Base-by-base conservation (phyloP, 2,888 invertebrate species). In the Myopa testacea region DNA sequence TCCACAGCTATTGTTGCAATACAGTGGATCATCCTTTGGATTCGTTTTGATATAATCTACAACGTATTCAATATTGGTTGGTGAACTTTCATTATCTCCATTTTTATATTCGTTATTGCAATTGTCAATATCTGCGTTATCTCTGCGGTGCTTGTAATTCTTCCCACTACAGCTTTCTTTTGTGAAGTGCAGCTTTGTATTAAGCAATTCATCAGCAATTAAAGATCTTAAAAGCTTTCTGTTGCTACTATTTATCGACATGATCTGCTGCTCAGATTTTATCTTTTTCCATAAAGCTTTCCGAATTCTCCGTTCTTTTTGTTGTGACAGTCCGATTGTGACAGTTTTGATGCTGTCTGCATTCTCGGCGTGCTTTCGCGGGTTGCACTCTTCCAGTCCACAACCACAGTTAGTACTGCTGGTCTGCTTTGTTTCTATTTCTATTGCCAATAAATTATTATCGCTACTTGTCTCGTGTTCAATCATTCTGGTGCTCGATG, bases 11-110 rank as follows among this genome's bases (percentile, higher is more conserved):
- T 60, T 73, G 37, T 37, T 74, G 37, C 62, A 74, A 37, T 73
- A 60, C 37, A 55, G 26, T 68, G 60, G 19, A 74, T 78, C 60
- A 37, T 62, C 62, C 16, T 52, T 62, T 40, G 34, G 26, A 40
- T 62, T 68, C 16, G 50, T 68, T 65, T 77, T 60, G 60, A 38
- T 73, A 38, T 77, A 63, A 34, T 63, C 65, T 19, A 16, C 55
- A 34, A 65, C 37, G 5, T 50, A 34, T 14, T 34, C 38, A 55
- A 65, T 65, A 52, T 52, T 65, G n/a, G 72, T 58, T 58, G 72
- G n/a, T 19, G 19, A 16, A 60, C 60, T 60, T n/a, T 74, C 65
- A 73, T 73, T 67, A 26, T 67, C 68, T 52, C 16, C 12, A 34
- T 7, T 74, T 67, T 4, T 73, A 38, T 45, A 50, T 12, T 74